phyloP scores from a whole-genome alignment of 1,140 invertebrate species.

The Bombus terrestris region DNA sequence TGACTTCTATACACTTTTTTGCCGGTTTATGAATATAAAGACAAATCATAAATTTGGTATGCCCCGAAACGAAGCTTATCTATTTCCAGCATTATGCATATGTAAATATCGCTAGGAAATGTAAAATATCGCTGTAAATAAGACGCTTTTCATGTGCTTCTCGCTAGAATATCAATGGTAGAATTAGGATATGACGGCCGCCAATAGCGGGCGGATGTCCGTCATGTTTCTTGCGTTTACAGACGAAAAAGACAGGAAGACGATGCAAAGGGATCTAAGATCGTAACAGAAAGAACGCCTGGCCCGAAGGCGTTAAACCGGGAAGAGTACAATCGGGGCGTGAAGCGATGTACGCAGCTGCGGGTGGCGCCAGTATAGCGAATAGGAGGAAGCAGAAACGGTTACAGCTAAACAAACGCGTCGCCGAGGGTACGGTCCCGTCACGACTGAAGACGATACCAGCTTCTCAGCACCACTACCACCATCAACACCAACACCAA shows the following conservation, averaged over 20 bases:
- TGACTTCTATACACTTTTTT: too few relatives aligned
- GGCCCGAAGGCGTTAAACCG: slow-evolving; percentile 71
- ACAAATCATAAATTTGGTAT: not conserved
- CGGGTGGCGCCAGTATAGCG: slow-evolving; percentile 79
- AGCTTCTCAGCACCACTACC: slow-evolving; percentile 58
- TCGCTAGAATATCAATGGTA: slow-evolving; percentile 47
- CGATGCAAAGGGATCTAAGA: slow-evolving; percentile 58
- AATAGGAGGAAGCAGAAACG: slow-evolving; percentile 79
- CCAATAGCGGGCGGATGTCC: slow-evolving; percentile 64
- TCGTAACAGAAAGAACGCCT: slow-evolving; percentile 68
- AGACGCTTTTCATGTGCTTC: slow-evolving; percentile 56
- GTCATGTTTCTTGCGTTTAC: slow-evolving; percentile 76
- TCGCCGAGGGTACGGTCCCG: slow-evolving; percentile 60
- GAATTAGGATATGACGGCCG: slow-evolving; percentile 60
- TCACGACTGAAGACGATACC: slow-evolving; percentile 51
- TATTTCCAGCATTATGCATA: not conserved
- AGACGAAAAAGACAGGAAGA: slow-evolving; percentile 60
- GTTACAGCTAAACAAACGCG: slow-evolving; percentile 74
- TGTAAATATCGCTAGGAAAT: slow-evolving; percentile 14
- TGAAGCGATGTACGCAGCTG: slow-evolving; percentile 78
- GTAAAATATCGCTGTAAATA: slow-evolving; percentile 31
- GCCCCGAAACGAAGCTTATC: not conserved
- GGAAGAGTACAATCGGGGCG: slow-evolving; percentile 38
- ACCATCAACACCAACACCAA: slow-evolving; percentile 64
- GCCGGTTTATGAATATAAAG: not conserved